Conservation (phyloP, 2,113 vertebrate genomes). For the Perccottus glenii region DNA sequence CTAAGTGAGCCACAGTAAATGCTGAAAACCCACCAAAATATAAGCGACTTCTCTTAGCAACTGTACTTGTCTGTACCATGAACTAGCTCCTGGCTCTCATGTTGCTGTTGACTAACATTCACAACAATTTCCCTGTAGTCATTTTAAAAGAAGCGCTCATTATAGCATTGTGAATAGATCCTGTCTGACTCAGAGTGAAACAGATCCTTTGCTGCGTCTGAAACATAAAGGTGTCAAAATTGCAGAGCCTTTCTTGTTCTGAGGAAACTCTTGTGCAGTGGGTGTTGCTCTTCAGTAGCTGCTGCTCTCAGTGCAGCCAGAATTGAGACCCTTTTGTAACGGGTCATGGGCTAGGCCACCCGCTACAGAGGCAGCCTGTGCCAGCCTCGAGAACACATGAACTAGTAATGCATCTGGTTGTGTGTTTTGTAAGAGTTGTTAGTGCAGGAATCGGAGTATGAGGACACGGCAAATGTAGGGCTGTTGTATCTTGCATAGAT, state of each 20-base stretch:
- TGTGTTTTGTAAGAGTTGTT: constrained; percentile 34
- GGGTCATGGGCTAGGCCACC: constrained; percentile 50
- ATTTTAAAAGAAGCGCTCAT: constrained; percentile 41
- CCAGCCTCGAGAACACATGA: constrained; percentile 74
- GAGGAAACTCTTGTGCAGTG: constrained; percentile 39
- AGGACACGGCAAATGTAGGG: constrained; percentile 51
- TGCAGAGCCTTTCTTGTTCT: constrained; percentile 46
- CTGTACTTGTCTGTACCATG: constrained; percentile 52
- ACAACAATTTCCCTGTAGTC: constrained; percentile 40
- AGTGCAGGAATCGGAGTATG: constrained; percentile 11
- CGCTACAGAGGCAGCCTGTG: constrained; percentile 76
- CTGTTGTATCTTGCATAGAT: constrained; percentile 11
- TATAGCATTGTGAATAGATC: constrained; percentile 29
- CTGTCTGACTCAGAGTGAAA: constrained; percentile 21
- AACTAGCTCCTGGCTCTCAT: constrained; percentile 41
- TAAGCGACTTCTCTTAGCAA: constrained; percentile 56
- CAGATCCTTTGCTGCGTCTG: constrained; percentile 39
- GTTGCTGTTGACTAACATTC: constrained; percentile 57
- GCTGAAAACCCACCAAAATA: neutral
- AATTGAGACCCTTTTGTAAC: constrained; percentile 75
- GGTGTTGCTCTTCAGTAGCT: constrained; percentile 51
- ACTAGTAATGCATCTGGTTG: constrained; percentile 56
- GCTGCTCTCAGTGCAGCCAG: constrained; percentile 51
- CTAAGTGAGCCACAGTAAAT: neutral
- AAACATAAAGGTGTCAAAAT: constrained; percentile 57